Base-by-base conservation (phyloP, 1,140 invertebrate genomes). In the Penaeus japonicus region DNA sequence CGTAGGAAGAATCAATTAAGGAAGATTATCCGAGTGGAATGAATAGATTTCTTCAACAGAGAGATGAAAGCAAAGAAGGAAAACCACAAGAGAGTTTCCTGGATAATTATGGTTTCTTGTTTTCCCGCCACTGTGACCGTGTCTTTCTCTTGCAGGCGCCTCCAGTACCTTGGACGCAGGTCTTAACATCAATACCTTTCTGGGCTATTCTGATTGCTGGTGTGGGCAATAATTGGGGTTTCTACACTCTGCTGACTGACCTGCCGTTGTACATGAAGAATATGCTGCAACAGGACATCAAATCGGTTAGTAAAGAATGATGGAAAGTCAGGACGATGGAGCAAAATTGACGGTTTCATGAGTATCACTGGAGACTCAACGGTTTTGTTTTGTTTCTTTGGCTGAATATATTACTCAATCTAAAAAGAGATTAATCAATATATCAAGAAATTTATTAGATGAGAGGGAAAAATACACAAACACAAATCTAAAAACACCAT, bases 171-270 rank as follows among this genome's bases (percentile, higher is more conserved):
- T 54, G 83, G 65, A 80, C 20, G 35, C 35, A 84, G 20, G 73
- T 90, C 10, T 32, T 89, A 27, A 89, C 89, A 3, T 91, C 91
- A 3, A 5, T 87, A 4, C 91, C 90, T 0, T 86, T 91, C 57
- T 90, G 77, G 57, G 90, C 91, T 53, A 90, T 94, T 80, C 92
- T 93, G 75, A 90, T 93, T 18, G 93, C 93, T 18, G 93, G 94
- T 89, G 93, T 94, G 91, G 93, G 93, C 35, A 93, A 94, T 89
- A 94, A 94, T 91, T 94, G 94, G 94, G 94, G 93, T 4, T 94
- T 94, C 91, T 94, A 94, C 91, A 94, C 93, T 7, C 93, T 94
- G 92, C 92, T 94, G 22, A 93, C 93, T 24, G 92, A 93, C 81
- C 91, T 94, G 15, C 94, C 94, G 0, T 93, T 92, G 27, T 95